phyloP scores from a whole-genome alignment of 1,140 invertebrate species.

The Hycleus phaleratus region DNA sequence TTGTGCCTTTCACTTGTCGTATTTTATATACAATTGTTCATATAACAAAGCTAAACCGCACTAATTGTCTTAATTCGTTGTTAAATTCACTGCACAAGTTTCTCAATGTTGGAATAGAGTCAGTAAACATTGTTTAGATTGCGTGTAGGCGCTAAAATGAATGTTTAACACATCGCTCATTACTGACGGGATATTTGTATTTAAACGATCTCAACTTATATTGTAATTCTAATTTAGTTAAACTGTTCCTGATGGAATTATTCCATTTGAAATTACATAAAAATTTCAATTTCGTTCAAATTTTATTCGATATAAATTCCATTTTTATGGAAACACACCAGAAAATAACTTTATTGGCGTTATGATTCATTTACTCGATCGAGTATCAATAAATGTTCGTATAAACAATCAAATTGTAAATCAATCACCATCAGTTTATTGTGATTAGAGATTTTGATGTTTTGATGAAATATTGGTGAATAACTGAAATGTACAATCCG shows the following conservation, averaged over 20 bases:
- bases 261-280: too few relatives aligned
- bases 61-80: slow-evolving; percentile 23
- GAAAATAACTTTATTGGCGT: too few relatives aligned
- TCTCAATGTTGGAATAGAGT: slow-evolving; percentile 10
- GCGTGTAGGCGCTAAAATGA: slow-evolving; percentile 22
- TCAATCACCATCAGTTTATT: slow-evolving; percentile 3
- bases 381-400: not conserved
- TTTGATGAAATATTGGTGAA: not conserved
- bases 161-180: slow-evolving; percentile 23
- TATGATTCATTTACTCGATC: too few relatives aligned
- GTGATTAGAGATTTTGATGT: not conserved
- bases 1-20: too few relatives aligned
- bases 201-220: slow-evolving; percentile 3
- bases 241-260: too few relatives aligned
- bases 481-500: too few relatives aligned
- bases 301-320: too few relatives aligned
- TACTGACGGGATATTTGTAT: slow-evolving; percentile 13
- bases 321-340: too few relatives aligned
- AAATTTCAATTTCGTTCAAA: too few relatives aligned
- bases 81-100: slow-evolving; percentile 11
- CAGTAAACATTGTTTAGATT: slow-evolving; percentile 21
- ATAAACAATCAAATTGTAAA: slow-evolving; percentile 5
- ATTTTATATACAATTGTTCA: not conserved
- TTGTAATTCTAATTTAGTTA: not conserved
- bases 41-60: slow-evolving; percentile 13